Evolutionary conservation across 2,113 vertebrate genomes (phyloP).

Genomic region (Muntiacus reevesi): DNA sequence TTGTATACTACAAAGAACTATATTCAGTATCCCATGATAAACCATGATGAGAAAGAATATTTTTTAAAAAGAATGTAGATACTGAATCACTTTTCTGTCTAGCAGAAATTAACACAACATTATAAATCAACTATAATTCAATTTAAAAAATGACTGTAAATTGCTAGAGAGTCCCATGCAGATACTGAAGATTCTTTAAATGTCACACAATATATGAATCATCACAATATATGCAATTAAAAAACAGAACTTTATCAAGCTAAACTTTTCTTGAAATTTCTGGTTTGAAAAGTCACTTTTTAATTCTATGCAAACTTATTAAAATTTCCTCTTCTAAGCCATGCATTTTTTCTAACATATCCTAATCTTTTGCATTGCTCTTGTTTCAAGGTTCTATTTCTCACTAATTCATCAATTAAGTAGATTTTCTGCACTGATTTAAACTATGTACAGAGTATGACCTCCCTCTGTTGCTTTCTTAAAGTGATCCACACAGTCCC

Average conservation of each 20-base stretch:
- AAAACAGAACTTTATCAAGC: not conserved
- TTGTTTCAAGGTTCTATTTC: not conserved
- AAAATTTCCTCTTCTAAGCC: not conserved
- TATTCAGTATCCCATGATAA: not conserved
- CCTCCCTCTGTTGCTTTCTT: not conserved
- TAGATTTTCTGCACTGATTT: not conserved
- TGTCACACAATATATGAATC: not conserved
- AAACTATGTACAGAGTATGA: not conserved
- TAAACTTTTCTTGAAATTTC: not conserved
- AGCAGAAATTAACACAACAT: not conserved
- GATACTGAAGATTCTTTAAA: not conserved
- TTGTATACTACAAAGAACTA: not conserved
- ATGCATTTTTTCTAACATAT: not conserved
- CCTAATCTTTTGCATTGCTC: not conserved
- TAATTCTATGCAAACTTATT: not conserved
- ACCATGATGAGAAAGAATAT: not conserved
- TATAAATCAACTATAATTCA: not conserved
- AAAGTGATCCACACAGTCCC: not conserved
- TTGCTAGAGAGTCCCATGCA: not conserved
- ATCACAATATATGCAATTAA: not conserved
- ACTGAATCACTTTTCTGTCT: not conserved
- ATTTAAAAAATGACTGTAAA: not conserved
- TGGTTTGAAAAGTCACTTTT: not conserved
- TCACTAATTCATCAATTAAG: not conserved
- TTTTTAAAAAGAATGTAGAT: not conserved